Conservation (phyloP, 2,113 vertebrate species). For the Maccullochella peelii region DNA sequence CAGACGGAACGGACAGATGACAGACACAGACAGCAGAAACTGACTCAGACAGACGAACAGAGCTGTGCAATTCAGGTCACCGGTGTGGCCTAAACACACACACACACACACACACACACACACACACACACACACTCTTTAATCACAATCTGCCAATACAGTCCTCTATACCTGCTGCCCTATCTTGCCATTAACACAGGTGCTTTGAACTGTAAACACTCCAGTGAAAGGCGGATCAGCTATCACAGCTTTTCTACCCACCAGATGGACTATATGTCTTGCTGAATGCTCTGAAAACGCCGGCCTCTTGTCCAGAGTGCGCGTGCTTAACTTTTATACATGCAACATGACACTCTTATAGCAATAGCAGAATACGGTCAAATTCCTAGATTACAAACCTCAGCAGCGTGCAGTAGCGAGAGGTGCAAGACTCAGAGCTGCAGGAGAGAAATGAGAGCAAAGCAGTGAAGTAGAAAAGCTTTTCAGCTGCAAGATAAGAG, state of each 20-base stretch:
- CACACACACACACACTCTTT: constrained; percentile 15
- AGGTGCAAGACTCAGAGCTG: constrained; percentile 9
- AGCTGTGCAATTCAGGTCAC: constrained; percentile 62
- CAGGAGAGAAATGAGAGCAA: constrained; percentile 39
- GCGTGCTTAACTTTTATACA: neutral
- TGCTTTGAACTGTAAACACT: constrained; percentile 22
- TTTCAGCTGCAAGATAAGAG: constrained; percentile 58
- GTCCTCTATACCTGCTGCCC: neutral
- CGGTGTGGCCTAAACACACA: constrained; percentile 5
- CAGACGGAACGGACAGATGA: constrained; percentile 42
- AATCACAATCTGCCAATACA: constrained; percentile 18
- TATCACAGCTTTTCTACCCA: constrained; percentile 2
- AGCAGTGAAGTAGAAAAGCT: constrained; percentile 61
- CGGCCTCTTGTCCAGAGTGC: neutral
- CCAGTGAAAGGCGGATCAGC: neutral
- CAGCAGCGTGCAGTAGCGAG: neutral
- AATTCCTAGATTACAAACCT: constrained; percentile 44
- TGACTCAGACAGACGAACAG: constrained; percentile 14
- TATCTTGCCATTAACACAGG: neutral
- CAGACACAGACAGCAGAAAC: constrained; percentile 37
- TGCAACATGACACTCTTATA: neutral
- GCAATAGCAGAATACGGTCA: neutral
- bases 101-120: constrained; percentile 7
- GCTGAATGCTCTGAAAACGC: neutral
- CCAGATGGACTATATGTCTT: neutral